Base-by-base conservation (phyloP, 2,888 invertebrate genomes). In the Tillus elongatus region DNA sequence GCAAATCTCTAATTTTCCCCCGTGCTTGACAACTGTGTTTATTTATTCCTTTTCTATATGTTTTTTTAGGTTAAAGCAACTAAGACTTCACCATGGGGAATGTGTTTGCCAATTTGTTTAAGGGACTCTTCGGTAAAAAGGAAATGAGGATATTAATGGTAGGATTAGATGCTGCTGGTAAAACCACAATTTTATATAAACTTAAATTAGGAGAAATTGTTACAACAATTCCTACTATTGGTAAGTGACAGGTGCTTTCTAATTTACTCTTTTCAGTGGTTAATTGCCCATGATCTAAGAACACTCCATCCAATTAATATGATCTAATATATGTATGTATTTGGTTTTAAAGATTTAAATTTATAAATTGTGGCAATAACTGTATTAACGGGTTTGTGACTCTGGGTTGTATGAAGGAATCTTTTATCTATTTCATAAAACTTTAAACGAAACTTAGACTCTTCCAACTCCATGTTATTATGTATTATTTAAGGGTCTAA, bases 131-230 rank as follows among this genome's bases (percentile, higher is more conserved):
- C 73, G 97, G 98, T 75, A 98, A 97, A 75, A 97, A 96, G 69
- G 96, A 98, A 78, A 97, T 98, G 97, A 87, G 98, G 78, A 96
- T 97, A 82, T 77, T 97, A 74, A 97, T 97, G 96, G 93, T 95
- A 58, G 93, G 93, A 67, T 79, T 95, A 67, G 96, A 97, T 79
- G 96, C 96, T 64, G 97, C 97, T 74, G 97, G 97, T 79, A 97
- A 97, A 84, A 97, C 97, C 66, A 97, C 96, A 73, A 97, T 97
- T 74, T 79, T 97, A 73, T 96, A 96, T 80, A 97, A 97, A 84
- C 82, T 97, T 69, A 97, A 97, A 82, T 81, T 97, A 79, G 96
- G 96, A 69, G 96, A 97, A 86, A 96, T 96, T 77, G 96, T 97
- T 67, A 96, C 96, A 68, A 97, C 97, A 66, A 97, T 97, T 75